phyloP scores from a whole-genome alignment of 2,797 vertebrate genomes.

The Pangasius larnaudii region DNA sequence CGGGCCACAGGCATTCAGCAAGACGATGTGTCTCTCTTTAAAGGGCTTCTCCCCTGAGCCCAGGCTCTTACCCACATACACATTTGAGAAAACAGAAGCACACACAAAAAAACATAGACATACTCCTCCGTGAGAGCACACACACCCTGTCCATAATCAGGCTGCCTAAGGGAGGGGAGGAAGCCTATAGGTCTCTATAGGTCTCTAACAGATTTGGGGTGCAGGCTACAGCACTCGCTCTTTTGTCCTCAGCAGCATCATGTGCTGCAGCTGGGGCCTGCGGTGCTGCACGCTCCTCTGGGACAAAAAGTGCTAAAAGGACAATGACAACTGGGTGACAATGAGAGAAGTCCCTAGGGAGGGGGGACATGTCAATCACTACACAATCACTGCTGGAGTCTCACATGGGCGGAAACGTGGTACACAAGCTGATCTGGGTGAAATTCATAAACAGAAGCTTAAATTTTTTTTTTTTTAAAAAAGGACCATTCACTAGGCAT shows the following conservation, averaged over 20 bases:
- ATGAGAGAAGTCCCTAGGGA: conserved; percentile 75
- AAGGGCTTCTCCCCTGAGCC: conserved; percentile 55
- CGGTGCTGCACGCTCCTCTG: conserved; percentile 64
- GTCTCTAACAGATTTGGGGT: conserved; percentile 81
- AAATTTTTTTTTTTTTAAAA: no score
- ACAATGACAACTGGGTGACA: conserved; percentile 68
- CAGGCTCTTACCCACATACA: conserved; percentile 19
- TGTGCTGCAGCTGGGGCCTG: conserved; percentile 85
- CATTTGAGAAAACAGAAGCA: background rate
- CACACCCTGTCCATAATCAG: conserved; percentile 31
- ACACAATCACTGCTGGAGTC: conserved; percentile 61
- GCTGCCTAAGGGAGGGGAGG: conserved; percentile 64
- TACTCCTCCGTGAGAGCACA: conserved; percentile 31
- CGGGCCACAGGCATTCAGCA: conserved; percentile 83
- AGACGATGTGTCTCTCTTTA: conserved; percentile 76
- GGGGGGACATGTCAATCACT: conserved; percentile 70
- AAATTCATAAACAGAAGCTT: conserved; percentile 7
- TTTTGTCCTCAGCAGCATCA: conserved; percentile 83
- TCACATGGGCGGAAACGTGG: conserved; percentile 34
- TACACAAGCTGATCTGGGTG: background rate
- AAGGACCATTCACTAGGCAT: background rate
- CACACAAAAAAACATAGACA: background rate
- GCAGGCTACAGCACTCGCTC: conserved; percentile 69
- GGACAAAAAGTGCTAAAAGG: conserved; percentile 67
- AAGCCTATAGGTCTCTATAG: conserved; percentile 46